Conservation (phyloP, 2,888 invertebrate species). For the Copidosoma aretas region DNA sequence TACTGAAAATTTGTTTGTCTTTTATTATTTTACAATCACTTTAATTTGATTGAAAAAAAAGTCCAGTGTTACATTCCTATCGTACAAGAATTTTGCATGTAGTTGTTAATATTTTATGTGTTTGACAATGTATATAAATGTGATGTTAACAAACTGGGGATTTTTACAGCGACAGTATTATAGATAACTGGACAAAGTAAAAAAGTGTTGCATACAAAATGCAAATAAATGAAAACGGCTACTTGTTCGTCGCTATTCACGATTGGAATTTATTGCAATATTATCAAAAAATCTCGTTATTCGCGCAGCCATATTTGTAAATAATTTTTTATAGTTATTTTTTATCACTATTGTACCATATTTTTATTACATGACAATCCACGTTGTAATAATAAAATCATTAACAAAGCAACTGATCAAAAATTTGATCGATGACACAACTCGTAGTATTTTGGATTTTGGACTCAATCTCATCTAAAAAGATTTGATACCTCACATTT, state of each 20-base stretch:
- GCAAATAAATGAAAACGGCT: constrained; percentile 7
- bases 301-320: constrained; percentile 20
- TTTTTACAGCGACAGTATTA: constrained; percentile 34
- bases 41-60: constrained; percentile 16
- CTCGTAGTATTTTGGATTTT: not conserved
- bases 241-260: constrained; percentile 18
- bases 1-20: constrained; percentile 9
- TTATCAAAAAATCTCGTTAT: constrained; percentile 2
- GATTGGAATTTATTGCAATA: constrained; percentile 15
- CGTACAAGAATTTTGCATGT: constrained; percentile 28
- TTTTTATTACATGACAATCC: constrained; percentile 21
- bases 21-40: constrained; percentile 14
- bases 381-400: constrained; percentile 2
- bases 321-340: constrained; percentile 28
- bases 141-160: constrained; percentile 20
- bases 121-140: constrained; percentile 22
- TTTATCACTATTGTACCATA: constrained; percentile 25
- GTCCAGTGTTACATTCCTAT: constrained; percentile 35
- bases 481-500: no score
- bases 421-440: not conserved
- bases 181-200: constrained; percentile 25
- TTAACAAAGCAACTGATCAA: constrained; percentile 1
- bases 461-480: no score
- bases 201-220: constrained; percentile 11
- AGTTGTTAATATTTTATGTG: constrained; percentile 20